phyloP scores from a whole-genome alignment of 1,140 invertebrate species.

The Lepidotrigona ventralis region DNA sequence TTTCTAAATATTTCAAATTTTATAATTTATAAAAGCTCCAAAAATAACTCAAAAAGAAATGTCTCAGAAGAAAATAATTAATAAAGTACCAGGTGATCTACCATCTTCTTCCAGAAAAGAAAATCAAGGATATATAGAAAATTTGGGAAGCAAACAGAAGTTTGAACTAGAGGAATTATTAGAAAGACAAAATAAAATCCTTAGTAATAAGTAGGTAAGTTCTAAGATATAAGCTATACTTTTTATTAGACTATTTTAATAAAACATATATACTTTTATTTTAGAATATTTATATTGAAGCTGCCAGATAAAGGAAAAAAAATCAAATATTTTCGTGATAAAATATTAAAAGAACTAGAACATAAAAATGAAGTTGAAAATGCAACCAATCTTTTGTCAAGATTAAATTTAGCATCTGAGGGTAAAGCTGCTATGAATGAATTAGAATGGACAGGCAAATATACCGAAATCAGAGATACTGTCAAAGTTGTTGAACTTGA shows the following conservation, averaged over 20 bases:
- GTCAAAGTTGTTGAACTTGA: conserved; percentile 79
- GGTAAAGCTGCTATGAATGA: conserved; percentile 82
- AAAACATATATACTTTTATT: conserved; percentile 17
- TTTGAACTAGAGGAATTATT: conserved; percentile 79
- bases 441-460: conserved; percentile 85
- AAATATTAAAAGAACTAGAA: conserved; percentile 81
- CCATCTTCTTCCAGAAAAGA: conserved; percentile 66
- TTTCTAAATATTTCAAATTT: background rate
- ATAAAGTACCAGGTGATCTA: conserved; percentile 73
- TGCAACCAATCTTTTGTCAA: conserved; percentile 82
- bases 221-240: background rate
- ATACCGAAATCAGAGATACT: conserved; percentile 63
- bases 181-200: conserved; percentile 79
- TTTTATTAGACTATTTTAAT: background rate
- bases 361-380: conserved; percentile 82
- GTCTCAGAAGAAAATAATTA: conserved; percentile 49
- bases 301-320: conserved; percentile 86
- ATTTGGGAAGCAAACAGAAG: conserved; percentile 75
- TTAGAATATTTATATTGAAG: conserved; percentile 78
- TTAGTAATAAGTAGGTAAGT: conserved; percentile 79
- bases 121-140: conserved; percentile 76
- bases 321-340: conserved; percentile 81
- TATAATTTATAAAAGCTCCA: background rate
- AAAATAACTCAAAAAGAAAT: background rate
- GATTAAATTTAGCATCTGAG: conserved; percentile 82